phyloP scores from a whole-genome alignment of 1,140 invertebrate species.

The Ceratina australensis region DNA sequence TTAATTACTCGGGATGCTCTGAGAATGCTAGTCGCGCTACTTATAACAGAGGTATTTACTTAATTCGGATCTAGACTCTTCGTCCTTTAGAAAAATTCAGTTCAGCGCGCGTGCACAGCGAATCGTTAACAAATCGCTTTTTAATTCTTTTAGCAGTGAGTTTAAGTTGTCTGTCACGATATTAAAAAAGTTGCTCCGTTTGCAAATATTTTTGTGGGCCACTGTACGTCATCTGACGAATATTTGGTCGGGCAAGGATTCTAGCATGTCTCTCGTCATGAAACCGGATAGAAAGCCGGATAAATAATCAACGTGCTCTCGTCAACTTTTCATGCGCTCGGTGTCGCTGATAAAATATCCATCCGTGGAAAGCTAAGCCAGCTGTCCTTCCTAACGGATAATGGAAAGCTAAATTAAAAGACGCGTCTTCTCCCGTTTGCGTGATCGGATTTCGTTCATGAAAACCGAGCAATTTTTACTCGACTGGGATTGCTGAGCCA shows the following conservation, averaged over 20 bases:
- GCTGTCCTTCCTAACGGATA: constrained; percentile 12
- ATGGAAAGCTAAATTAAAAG: constrained; percentile 50
- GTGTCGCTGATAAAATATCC: constrained; percentile 27
- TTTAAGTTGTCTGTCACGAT: too few species aligned
- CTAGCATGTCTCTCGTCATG: neutral
- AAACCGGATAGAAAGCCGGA: neutral
- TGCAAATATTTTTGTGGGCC: too few species aligned
- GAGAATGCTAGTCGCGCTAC: too few species aligned
- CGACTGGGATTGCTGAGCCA: neutral
- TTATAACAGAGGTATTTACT: too few species aligned
- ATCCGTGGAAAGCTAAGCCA: constrained; percentile 12
- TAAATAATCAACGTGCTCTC: constrained; percentile 37
- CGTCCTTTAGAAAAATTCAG: too few species aligned
- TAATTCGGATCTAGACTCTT: too few species aligned
- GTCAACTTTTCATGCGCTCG: constrained; percentile 48
- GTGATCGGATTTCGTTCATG: neutral
- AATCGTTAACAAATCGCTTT: too few species aligned
- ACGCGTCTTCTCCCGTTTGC: neutral
- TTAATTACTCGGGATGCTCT: too few species aligned
- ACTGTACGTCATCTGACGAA: too few species aligned
- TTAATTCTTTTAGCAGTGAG: too few species aligned
- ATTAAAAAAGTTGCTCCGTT: too few species aligned
- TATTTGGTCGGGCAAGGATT: constrained; percentile 10
- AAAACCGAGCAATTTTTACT: neutral
- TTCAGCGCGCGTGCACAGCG: too few species aligned